Evolutionary conservation across 2,113 vertebrate genomes (phyloP).

Genomic region (Cacatua alba): DNA sequence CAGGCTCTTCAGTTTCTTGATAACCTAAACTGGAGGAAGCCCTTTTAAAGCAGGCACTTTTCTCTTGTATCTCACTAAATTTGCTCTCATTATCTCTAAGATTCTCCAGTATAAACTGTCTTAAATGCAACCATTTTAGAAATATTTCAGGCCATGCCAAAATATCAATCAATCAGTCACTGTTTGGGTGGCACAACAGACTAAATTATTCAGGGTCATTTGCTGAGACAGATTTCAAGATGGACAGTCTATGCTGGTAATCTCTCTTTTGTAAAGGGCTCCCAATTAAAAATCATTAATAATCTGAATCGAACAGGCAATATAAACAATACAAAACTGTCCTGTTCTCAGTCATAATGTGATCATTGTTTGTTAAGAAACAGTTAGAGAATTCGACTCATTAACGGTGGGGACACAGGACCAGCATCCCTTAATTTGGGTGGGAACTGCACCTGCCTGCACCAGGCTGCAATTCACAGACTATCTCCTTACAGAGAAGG

Average conservation of each 20-base stretch:
- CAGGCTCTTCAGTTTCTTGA: conserved; percentile 43
- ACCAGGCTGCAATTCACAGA: not conserved
- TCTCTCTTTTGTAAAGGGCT: conserved; percentile 37
- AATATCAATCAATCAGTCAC: conserved; percentile 59
- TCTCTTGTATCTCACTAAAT: conserved; percentile 42
- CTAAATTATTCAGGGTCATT: conserved; percentile 66
- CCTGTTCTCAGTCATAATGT: not conserved
- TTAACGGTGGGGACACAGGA: not conserved
- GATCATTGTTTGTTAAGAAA: conserved; percentile 15
- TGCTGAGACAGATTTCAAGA: conserved; percentile 53
- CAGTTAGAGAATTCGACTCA: not conserved
- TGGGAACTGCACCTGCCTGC: conserved; percentile 24
- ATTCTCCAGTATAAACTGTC: conserved; percentile 10
- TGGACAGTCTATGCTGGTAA: conserved; percentile 39
- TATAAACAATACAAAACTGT: conserved; percentile 16
- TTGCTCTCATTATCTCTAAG: conserved; percentile 49
- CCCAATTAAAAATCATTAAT: conserved; percentile 58
- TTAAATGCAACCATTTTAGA: conserved; percentile 49
- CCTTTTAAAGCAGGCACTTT: conserved; percentile 42
- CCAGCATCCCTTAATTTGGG: not conserved
- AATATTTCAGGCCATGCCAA: conserved; percentile 34
- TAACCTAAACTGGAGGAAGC: conserved; percentile 52
- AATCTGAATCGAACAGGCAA: conserved; percentile 56
- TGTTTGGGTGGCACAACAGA: conserved; percentile 58
- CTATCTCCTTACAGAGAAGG: not conserved